Evolutionary conservation across 2,888 invertebrate genomes (phyloP).

Genomic region (Rosalia funebris): DNA sequence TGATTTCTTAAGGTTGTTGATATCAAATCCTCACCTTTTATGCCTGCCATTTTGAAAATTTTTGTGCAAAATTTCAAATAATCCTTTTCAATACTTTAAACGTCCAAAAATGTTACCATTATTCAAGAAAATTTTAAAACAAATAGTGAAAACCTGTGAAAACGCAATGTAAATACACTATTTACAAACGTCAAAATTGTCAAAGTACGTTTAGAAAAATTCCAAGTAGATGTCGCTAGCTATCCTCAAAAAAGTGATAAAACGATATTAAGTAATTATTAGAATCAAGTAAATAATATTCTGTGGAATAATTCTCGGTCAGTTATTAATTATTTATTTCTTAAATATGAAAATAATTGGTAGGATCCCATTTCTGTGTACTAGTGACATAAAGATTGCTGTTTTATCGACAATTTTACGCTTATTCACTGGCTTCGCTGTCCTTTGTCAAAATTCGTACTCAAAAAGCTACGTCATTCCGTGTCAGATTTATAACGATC

Average conservation of each 20-base stretch:
- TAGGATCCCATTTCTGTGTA: no score
- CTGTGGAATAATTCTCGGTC: no score
- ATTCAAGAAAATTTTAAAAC: constrained; percentile 17
- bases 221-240: no score
- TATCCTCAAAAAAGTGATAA: no score
- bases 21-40: constrained; percentile 34
- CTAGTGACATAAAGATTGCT: neutral
- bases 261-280: no score
- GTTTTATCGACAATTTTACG: constrained; percentile 2
- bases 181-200: constrained; percentile 15
- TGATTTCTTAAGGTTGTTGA: constrained; percentile 20
- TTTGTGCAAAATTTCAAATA: neutral
- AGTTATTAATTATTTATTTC: no score
- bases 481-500: constrained; percentile 53
- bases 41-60: constrained; percentile 33
- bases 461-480: constrained; percentile 60
- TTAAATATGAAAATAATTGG: no score
- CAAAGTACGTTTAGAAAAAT: neutral
- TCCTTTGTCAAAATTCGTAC: constrained; percentile 48
- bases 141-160: constrained; percentile 2
- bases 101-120: constrained; percentile 20
- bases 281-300: no score
- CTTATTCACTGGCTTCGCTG: constrained; percentile 39
- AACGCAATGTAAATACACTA: constrained; percentile 18
- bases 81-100: constrained; percentile 3